Base-by-base conservation (phyloP, 53 echinoderm and acorn worm species). In the Hippasteria phrygiana region DNA sequence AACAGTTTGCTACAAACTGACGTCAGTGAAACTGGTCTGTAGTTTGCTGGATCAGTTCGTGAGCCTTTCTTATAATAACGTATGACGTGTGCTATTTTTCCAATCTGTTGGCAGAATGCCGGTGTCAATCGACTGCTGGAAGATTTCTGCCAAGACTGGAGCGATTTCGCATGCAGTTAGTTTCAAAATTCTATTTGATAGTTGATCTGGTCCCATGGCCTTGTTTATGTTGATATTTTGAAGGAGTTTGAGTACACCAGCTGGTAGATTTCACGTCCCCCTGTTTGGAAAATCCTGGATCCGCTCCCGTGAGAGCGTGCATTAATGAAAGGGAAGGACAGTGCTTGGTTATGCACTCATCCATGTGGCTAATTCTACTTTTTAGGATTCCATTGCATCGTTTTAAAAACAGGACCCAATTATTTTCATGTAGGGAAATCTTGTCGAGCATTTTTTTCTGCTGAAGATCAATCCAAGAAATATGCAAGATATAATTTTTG, bases 11-110 rank as follows among this genome's bases (percentile, higher is more conserved):
- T 86, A 39, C 90, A 91, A 29, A 73, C 73, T 41, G 86, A 63
- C 20, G 91, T 91, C 17, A 86, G 37, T 5, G 83, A 90, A 34
- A 91, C 62, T 0, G 91, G 91, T 56, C 86, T 31, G 38, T 91
- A 86, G 40, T 91, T 91, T 5, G 91, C 85, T 42, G 91, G 76
- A 41, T 90, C 74, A 33, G 90, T 62, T 22, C 40, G 50, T 2
- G 90, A 83, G 3, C 90, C 90, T 62, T 91, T 91, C n/a, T 86
- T 91, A 66, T 79, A 90, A 1, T 62, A 0, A 7, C 71, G 91
- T 16, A 75, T 74, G 18, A 91, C 75, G 13, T 74, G 85, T 20
- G 86, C 86, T 42, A n/a, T 33, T 59, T 63, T 69, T 76, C 91
- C 91, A 91, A 72, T 91, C 86, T 13, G 47, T 18, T 20, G 85